Base-by-base conservation (phyloP, 2,888 invertebrate genomes). In the Chloroclystis v-ata region DNA sequence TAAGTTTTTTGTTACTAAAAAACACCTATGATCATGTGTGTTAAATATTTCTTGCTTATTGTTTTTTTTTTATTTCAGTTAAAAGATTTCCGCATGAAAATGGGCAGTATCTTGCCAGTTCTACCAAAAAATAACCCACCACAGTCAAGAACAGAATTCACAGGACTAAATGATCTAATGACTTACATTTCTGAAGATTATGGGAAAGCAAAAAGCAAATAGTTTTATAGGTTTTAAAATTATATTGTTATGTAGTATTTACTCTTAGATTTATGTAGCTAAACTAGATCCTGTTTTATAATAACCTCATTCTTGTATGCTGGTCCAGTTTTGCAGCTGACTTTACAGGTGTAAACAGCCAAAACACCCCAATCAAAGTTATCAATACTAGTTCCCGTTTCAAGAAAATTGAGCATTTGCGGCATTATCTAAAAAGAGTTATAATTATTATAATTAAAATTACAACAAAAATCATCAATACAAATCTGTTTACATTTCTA, bases 321-420 rank as follows among this genome's bases (percentile, higher is more conserved):
- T 6, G 84, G 85, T 9, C 91, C 90, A 47, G 78, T 64, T 49
- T 75, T 75, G 70, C 98, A 99, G 76, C 94, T 96, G 11, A 89
- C 82, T 67, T 90, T 89, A 72, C 99, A 99, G 0, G 97, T 96
- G 75, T 94, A 99, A 14, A 98, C 79, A 37, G 91, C 91, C 40
- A 99, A 75, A 11, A 95, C 91, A 13, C 98, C 98, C 96, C 97
- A 98, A 79, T 99, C 98, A 37, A 98, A 83, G 63, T 89, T 89
- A 49, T 90, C 87, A 1, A 90, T 69, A 35, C 89, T 74, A 52
- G 88, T 77, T 28, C 93, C 92, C 52, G 93, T 89, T 52, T 91
- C 87, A 14, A 95, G 85, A 61, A 91, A 89, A 65, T 92, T 92
- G 13, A 96, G 73, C 49, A 95, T 80, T 73, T 96, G 95, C 1